Evolutionary conservation across 1,140 invertebrate genomes (phyloP).

Genomic region (Theocolax elegans): DNA sequence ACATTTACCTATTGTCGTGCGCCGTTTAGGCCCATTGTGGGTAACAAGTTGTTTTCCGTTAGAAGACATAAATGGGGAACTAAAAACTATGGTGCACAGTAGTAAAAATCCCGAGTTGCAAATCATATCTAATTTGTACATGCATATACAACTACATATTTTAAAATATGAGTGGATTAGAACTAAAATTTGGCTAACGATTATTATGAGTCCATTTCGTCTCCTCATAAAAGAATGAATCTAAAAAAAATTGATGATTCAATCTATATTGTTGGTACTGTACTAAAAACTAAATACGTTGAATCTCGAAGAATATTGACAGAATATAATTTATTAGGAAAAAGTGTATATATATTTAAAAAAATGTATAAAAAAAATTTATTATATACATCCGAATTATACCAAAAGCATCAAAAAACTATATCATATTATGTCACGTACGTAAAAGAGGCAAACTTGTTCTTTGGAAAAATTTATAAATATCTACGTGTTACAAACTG

Average conservation of each 20-base stretch:
- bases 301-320: neutral
- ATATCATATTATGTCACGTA: too few species aligned
- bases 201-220: neutral
- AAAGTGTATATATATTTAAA: too few species aligned
- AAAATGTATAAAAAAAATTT: too few species aligned
- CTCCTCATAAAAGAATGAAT: neutral
- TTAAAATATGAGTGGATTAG: neutral
- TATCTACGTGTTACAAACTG: too few species aligned
- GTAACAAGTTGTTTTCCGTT: conserved; percentile 37
- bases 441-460: too few species aligned
- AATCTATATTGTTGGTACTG: neutral
- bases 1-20: conserved; percentile 42
- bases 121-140: conserved; percentile 25
- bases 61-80: too few species aligned
- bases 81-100: conserved; percentile 40
- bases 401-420: too few species aligned
- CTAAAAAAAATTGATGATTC: neutral
- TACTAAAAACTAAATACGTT: neutral
- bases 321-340: neutral
- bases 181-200: neutral
- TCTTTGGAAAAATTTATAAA: too few species aligned
- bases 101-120: conserved; percentile 33
- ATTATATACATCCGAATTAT: too few species aligned
- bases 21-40: conserved; percentile 43
- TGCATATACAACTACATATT: neutral